A percentile compares a stretch with the other conserved stretches of the same genome.
These are phyloP conservation scores for Tipula unca DNA, from an alignment of 2,888 invertebrate species.

Conservation along the genomic window DNA sequence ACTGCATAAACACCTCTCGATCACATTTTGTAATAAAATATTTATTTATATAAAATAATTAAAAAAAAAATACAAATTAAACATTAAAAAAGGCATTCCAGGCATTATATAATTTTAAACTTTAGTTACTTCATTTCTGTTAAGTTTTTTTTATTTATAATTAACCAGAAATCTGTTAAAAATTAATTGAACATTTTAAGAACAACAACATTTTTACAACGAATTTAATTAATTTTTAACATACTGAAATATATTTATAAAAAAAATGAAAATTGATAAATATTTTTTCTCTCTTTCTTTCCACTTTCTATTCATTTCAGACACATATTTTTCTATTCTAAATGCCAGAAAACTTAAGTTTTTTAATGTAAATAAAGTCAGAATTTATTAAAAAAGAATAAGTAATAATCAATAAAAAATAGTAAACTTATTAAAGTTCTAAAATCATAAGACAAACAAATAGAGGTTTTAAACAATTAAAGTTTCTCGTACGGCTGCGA, in stretches of 20 bases:
- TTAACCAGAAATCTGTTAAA: not conserved
- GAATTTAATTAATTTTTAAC: conserved; percentile 43
- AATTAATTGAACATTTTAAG: not conserved
- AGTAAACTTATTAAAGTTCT: not conserved
- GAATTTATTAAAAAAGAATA: conserved; percentile 27
- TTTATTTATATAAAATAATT: conserved; percentile 29
- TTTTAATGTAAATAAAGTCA: conserved; percentile 22
- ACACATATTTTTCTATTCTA: not conserved
- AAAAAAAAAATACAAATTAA: conserved; percentile 21
- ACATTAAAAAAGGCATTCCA: conserved; percentile 3
- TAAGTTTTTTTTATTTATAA: not conserved
- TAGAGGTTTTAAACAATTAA: conserved; percentile 46
- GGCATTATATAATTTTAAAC: not conserved
- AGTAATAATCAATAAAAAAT: not conserved
- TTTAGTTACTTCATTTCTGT: not conserved
- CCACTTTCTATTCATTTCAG: not conserved
- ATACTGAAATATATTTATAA: conserved; percentile 40
- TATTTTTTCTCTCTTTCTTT: conserved; percentile 9
- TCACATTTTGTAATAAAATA: conserved; percentile 41
- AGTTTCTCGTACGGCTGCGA: conserved; percentile 89
- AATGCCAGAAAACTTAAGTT: conserved; percentile 18
- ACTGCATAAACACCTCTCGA: conserved; percentile 33
- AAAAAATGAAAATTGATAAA: conserved; percentile 8
- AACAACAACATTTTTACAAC: conserved; percentile 29
- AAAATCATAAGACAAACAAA: not conserved